Evolutionary conservation across 2,797 vertebrate species (phyloP), one percentile per base, ranked within the genome.

Genomic region (Trachops cirrhosus): DNA sequence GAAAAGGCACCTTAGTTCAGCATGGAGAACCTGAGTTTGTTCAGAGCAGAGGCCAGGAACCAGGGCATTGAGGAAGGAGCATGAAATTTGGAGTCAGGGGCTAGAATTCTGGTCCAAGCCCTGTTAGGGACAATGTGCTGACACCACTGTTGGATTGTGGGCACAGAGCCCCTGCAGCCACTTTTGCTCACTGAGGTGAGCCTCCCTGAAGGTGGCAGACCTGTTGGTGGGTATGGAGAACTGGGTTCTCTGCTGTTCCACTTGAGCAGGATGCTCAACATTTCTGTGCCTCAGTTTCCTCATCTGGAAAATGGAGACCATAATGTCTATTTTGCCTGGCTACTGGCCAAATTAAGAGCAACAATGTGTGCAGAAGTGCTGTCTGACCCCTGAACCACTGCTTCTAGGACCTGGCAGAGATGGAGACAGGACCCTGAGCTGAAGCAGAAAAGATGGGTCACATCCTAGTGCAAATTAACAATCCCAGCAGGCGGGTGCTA

Each of bases 281-380:
- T 46, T 24, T 67, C 86, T 16, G 41, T 2, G 39, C 34, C 68
- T 93, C 34, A 0, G 73, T 71, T 32, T 88, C 79, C 79, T 82
- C 79, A 5, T 50, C 77, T 44, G 64, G 34, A 16, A 74, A 22
- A 24, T 1, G 15, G n/a, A 70, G 71, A 41, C 50, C 46, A 2
- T 6, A 0, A 1, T 1, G 9, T 48, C 22, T 46, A 1, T 78
- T 46, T 59, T 59, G 78, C 19, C n/a, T 15, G 24, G 29, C 50
- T 32, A 0, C 34, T 37, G 11, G n/a, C 73, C 11, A 64, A 59
- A 32, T 11, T 2, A 78, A n/a, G 2, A 86, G 48, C 57, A 32
- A 0, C 21, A 9, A 0, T 0, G 0, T 9, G 16, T 4, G 1
- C 1, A 8, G 12, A 52, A 3, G 16, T 5, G 48, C 32, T 21